A percentile compares a stretch with the other conserved stretches of the same genome.
Conservation (phyloP, 2,888 invertebrate species). For the Nasonia oneida region DNA sequence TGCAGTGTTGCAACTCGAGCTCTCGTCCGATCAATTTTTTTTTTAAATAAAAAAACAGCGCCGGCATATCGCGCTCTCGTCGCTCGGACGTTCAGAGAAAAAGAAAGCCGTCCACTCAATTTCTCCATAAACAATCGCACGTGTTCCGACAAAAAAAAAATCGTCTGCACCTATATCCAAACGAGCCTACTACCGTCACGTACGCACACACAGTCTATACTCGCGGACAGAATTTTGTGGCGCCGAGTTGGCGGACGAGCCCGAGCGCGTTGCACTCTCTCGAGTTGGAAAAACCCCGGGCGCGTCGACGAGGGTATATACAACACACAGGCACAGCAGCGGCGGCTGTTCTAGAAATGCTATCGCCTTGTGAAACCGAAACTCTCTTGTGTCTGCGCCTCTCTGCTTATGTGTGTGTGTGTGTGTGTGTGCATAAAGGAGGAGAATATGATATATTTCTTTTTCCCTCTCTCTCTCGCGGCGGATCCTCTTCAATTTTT, state of each 20-base stretch:
- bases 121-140: background rate
- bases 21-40: background rate
- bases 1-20: background rate
- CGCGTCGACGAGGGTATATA: slow-evolving; percentile 12
- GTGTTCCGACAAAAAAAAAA: background rate
- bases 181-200: background rate
- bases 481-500: background rate
- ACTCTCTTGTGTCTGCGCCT: background rate
- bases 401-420: background rate
- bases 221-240: slow-evolving; percentile 34
- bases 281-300: slow-evolving; percentile 42
- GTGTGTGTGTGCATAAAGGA: background rate
- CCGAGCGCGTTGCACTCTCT: slow-evolving; percentile 30
- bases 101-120: no score
- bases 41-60: background rate
- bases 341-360: background rate
- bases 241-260: slow-evolving; percentile 28
- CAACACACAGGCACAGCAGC: background rate
- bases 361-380: slow-evolving; percentile 3
- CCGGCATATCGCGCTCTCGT: no score
- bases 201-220: background rate
- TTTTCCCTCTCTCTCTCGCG: background rate
- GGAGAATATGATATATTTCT: background rate
- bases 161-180: background rate
- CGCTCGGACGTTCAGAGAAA: no score